Percentiles rank a stretch among this genome's conserved stretches.
Evolutionary conservation across 2,888 invertebrate species (phyloP).

Genomic region (Rotaria macrura): DNA sequence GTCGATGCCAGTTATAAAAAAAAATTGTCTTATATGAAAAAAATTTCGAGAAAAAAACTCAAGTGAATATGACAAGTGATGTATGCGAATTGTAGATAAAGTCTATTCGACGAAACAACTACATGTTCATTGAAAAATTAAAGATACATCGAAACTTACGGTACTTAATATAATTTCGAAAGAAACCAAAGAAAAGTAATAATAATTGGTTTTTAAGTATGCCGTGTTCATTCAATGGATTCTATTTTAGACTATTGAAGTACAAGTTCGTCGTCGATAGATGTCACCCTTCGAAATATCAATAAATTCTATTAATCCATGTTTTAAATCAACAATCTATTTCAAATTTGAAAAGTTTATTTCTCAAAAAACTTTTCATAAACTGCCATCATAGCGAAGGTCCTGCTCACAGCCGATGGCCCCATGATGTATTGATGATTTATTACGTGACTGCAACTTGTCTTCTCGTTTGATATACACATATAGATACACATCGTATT

Average conservation of each 20-base stretch:
- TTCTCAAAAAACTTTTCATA: not conserved
- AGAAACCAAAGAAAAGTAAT: no score
- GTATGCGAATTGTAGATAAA: no score
- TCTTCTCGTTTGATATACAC: not conserved
- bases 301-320: not conserved
- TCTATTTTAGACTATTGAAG: not conserved
- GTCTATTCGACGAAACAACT: no score
- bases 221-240: not conserved
- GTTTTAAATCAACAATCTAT: not conserved
- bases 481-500: not conserved
- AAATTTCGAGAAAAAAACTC: no score
- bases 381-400: not conserved
- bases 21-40: no score
- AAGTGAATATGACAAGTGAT: no score
- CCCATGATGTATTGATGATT: not conserved
- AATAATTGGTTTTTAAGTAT: no score
- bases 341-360: not conserved
- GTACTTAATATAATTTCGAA: no score
- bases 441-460: conserved; percentile 1
- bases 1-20: no score
- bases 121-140: no score
- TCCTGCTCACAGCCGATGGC: not conserved
- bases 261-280: not conserved
- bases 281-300: not conserved
- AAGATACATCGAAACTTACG: no score